A percentile compares a stretch with the other conserved stretches of the same genome.
Evolutionary conservation across 2,113 vertebrate genomes (phyloP).

Genomic region (Dolichallabes microphthalmus): DNA sequence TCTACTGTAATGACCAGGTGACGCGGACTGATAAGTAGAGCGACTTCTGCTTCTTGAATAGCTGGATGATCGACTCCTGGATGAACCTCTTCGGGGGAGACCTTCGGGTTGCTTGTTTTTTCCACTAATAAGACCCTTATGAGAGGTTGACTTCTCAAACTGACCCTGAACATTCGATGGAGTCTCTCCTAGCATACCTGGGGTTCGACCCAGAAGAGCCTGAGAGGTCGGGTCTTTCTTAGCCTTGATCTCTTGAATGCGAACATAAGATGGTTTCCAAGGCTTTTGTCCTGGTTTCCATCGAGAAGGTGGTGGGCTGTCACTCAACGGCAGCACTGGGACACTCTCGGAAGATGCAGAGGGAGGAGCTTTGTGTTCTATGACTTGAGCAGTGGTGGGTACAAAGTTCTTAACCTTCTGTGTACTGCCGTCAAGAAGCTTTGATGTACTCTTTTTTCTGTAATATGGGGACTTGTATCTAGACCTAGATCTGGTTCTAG

Average conservation of each 20-base stretch:
- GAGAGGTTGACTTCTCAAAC: constrained; percentile 67
- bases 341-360: constrained; percentile 73
- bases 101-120: constrained; percentile 69
- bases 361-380: constrained; percentile 66
- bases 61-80: constrained; percentile 78
- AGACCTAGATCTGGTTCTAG: constrained; percentile 67
- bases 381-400: constrained; percentile 65
- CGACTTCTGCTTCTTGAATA: constrained; percentile 80
- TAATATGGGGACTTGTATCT: constrained; percentile 63
- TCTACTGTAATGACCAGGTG: constrained; percentile 68
- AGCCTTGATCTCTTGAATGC: constrained; percentile 86
- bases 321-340: constrained; percentile 88
- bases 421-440: constrained; percentile 67
- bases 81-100: constrained; percentile 77
- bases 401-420: constrained; percentile 68
- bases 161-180: constrained; percentile 59
- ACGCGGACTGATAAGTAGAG: constrained; percentile 78
- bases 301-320: constrained; percentile 94
- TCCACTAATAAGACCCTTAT: constrained; percentile 65
- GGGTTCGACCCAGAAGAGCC: constrained; percentile 61
- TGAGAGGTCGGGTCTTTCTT: constrained; percentile 72
- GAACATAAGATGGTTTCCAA: constrained; percentile 94
- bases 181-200: constrained; percentile 62
- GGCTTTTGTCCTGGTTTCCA: constrained; percentile 98
- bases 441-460: constrained; percentile 66